Evolutionary conservation across 2,113 vertebrate species (phyloP), one percentile per base, ranked within the genome.

Genomic region (Pelobates fuscus): DNA sequence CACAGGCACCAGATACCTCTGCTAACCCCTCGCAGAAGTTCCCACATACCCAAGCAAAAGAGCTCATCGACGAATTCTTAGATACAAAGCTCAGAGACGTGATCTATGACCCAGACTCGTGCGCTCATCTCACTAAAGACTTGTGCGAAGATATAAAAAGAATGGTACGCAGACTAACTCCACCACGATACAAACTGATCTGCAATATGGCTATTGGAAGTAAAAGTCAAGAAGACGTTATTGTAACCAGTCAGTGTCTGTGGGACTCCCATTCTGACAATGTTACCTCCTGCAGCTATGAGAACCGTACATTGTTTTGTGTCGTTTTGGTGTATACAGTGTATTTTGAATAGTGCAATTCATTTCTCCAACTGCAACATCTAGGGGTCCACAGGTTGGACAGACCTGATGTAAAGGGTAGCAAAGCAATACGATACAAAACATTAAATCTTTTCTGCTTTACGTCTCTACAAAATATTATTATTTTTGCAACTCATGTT

Each of bases 1-100:
- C 55, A 30, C 17, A 80, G 78, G 70, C 77, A 2, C 43, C 78
- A 23, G 18, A 15, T 30, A 67, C 70, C 30, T 77, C 54, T 6
- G 78, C 67, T 46, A 70, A 67, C 67, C 71, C 25, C 0, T 25
- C 69, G 62, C 67, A 73, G 6, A 67, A 44, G 46, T 78, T 82
- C 62, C 70, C 78, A 17, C n/a, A 23, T 0, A 24, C 27, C 17
- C 18, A 2, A 30, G 61, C 20, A 0, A 64, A 54, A 26, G 49
- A 69, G 43, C 18, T 76, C 44, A 60, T 82, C 15, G 41, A 70
- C 69, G 81, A 83, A 8, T 83, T 82, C 78, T 72, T 85, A n/a
- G 64, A 25, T 14, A 67, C 76, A 30, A 71, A 37, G 55, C 44
- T 79, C 41, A 25, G 77, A 0, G 0, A 17, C 12, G 67, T 75